Percentiles rank a stretch among this genome's conserved stretches.
Conservation (phyloP, 1,140 invertebrate species). For the Stratiolaelaps scimitus region DNA sequence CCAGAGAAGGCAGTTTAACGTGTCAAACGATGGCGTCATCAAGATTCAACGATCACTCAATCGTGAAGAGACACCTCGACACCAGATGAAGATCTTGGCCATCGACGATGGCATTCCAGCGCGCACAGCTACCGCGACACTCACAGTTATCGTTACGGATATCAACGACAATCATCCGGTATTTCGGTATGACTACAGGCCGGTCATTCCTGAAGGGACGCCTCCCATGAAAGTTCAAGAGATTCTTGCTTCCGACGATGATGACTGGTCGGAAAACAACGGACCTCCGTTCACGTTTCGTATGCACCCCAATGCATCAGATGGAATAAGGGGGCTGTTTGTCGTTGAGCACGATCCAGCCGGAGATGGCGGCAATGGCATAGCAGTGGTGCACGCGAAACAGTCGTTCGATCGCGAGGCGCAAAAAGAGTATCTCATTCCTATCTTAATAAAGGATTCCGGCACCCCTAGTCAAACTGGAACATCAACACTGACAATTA, state of each 20-base stretch:
- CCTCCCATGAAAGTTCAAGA: constrained; percentile 74
- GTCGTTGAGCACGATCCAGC: constrained; percentile 79
- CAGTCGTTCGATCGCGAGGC: constrained; percentile 85
- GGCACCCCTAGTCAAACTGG: constrained; percentile 81
- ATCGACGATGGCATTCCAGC: constrained; percentile 73
- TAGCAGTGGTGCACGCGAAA: constrained; percentile 78
- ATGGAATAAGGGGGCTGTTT: constrained; percentile 75
- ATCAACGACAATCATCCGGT: constrained; percentile 60
- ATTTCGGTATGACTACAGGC: constrained; percentile 59
- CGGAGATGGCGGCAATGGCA: constrained; percentile 70
- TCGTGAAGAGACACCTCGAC: constrained; percentile 65
- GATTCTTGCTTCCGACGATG: constrained; percentile 81
- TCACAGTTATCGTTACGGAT: constrained; percentile 83
- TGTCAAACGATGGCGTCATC: constrained; percentile 81
- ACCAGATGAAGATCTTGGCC: constrained; percentile 72
- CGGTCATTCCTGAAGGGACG: constrained; percentile 73
- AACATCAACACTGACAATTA: constrained; percentile 80
- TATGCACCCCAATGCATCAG: constrained; percentile 78
- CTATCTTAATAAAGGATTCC: constrained; percentile 83
- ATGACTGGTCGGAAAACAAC: constrained; percentile 80
- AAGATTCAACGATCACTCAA: constrained; percentile 65
- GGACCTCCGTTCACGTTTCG: constrained; percentile 87
- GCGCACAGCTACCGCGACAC: constrained; percentile 80
- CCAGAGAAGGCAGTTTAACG: constrained; percentile 71
- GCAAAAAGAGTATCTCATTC: constrained; percentile 83